These are phyloP conservation scores for Polydrusus tereticollis DNA, from an alignment of 2,888 invertebrate genomes.

Conservation along the genomic window DNA sequence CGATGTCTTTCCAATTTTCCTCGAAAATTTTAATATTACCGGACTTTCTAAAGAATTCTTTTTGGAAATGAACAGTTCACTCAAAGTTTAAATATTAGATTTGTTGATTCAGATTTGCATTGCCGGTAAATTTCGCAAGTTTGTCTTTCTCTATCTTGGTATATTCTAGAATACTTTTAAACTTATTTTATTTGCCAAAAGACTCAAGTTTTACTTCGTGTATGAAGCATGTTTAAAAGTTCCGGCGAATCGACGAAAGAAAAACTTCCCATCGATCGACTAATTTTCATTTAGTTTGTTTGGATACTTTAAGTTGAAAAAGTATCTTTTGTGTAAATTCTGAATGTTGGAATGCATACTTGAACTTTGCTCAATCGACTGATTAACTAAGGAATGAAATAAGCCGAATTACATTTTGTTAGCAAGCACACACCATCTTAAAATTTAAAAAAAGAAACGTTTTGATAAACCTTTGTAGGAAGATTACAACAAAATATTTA, in stretches of 20 bases:
- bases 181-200: neutral
- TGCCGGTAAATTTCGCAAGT: slow-evolving; percentile 6
- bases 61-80: neutral
- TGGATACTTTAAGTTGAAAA: neutral
- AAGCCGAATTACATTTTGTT: no score
- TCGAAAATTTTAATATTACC: neutral
- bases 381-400: no score
- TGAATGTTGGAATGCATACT: no score
- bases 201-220: neutral
- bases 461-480: no score
- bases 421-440: no score
- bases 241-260: neutral
- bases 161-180: neutral
- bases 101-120: slow-evolving; percentile 21
- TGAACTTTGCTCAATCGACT: no score
- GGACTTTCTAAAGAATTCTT: neutral
- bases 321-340: neutral
- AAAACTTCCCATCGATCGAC: neutral
- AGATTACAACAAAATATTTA: no score
- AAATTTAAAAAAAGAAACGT: no score
- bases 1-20: slow-evolving; percentile 12
- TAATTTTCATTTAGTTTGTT: neutral
- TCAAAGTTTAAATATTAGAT: slow-evolving; percentile 28
- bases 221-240: neutral
- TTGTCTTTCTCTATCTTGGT: neutral